Evolutionary conservation across 2,797 vertebrate genomes (phyloP).

Genomic region (Synanceia verrucosa): DNA sequence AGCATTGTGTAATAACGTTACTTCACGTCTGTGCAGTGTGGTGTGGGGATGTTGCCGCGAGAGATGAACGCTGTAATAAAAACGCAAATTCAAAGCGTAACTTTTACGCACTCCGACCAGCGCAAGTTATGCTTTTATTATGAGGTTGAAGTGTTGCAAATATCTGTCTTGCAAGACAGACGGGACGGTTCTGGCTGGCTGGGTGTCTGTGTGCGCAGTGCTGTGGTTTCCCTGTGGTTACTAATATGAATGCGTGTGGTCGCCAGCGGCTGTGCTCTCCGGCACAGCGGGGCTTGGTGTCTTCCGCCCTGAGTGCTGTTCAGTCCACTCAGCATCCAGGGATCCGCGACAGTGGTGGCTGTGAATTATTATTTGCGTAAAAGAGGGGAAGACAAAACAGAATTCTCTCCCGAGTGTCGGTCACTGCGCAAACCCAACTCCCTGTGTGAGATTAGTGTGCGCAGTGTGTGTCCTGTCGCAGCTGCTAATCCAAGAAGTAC

Average conservation of each 20-base stretch:
- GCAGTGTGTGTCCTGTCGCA: conserved; percentile 37
- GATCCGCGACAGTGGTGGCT: conserved; percentile 8
- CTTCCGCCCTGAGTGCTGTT: neutral
- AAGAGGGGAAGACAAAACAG: neutral
- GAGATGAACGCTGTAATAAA: no score
- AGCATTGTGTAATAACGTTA: accelerated
- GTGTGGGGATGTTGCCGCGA: neutral
- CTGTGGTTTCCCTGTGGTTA: conserved; percentile 59
- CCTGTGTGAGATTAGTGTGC: conserved; percentile 2
- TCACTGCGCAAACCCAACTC: conserved; percentile 56
- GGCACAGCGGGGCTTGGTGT: conserved; percentile 22
- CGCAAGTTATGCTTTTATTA: neutral
- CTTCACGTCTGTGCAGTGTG: neutral
- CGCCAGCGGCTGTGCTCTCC: conserved; percentile 45
- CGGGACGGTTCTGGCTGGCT: conserved; percentile 14
- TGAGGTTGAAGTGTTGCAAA: neutral
- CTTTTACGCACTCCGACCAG: conserved; percentile 48
- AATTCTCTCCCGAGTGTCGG: neutral
- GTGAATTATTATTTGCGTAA: conserved; percentile 20
- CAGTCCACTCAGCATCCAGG: conserved; percentile 40
- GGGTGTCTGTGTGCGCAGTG: conserved; percentile 27
- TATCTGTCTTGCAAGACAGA: neutral
- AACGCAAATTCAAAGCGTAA: conserved; percentile 24
- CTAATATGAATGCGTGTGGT: conserved; percentile 69
- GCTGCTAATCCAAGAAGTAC: neutral